Evolutionary conservation across 2,888 invertebrate genomes (phyloP), one percentile per base, ranked within the genome.

Genomic region (Calephelis perditalis): DNA sequence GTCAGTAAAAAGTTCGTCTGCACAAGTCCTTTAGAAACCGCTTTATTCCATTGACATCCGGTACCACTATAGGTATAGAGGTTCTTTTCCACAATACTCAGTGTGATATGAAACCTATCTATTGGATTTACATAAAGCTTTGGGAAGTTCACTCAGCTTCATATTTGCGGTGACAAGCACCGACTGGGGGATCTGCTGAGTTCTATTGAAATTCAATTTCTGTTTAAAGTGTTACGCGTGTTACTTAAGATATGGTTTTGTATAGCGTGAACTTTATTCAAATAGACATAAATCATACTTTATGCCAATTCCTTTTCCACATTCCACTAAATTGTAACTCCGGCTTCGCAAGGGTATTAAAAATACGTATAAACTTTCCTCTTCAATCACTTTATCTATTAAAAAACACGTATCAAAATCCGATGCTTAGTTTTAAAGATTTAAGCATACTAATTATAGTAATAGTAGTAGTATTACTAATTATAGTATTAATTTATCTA

Each of bases 41-140:
- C 35, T 36, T 35, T 52, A 52, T 36, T 35, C 11, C 52, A 35
- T 52, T 35, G 36, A 52, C 52, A 11, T 52, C 11, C n/a, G 35
- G 52, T 52, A 36, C 35, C 36, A 52, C 26, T 52, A 11, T 35
- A 11, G 52, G 35, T 52, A 52, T 11, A 52, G 35, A 52, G 35
- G 52, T 52, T 35, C 35, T 11, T 52, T 52, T 9, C 36, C 35
- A 35, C 52, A 36, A 36, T 52, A 36, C 35, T 52, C 36, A 7
- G 26, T 52, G 35, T 52, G 52, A 52, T 52, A 35, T 52, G 52
- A 52, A 52, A 52, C n/a, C 52, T 52, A 52, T 52, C 52, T 52
- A 52, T 52, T 52, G 52, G 52, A 52, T 52, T 78, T 75, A 73
- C 79, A 78, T 79, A 78, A 76, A 78, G 71, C 72, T 68, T 67